Evolutionary conservation across 2,888 invertebrate species (phyloP).

Genomic region (Caenorhabditis auriculariae): DNA sequence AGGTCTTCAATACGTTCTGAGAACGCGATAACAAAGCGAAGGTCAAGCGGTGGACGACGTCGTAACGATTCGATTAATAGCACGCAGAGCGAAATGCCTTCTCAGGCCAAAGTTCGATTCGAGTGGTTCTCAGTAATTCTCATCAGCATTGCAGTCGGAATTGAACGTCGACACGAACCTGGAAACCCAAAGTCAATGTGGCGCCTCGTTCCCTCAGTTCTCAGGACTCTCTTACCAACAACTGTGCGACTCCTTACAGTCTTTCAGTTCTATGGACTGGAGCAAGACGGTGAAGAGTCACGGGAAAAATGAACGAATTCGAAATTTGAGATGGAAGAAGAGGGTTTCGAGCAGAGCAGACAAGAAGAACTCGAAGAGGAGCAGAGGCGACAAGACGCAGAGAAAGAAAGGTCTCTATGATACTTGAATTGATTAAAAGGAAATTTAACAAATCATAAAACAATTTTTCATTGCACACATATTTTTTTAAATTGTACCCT

Average conservation of each 20-base stretch:
- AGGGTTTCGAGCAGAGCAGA: too few species aligned
- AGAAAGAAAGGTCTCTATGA: conserved; percentile 7
- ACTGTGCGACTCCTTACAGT: conserved; percentile 37
- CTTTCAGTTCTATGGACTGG: conserved; percentile 37
- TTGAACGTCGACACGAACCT: conserved; percentile 20
- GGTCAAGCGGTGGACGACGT: conserved; percentile 12
- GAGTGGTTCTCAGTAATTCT: neutral
- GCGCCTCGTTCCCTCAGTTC: conserved; percentile 11
- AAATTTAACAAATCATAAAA: too few species aligned
- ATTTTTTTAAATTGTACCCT: too few species aligned
- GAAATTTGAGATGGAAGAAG: neutral
- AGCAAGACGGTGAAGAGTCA: conserved; percentile 21
- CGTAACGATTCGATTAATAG: conserved; percentile 47
- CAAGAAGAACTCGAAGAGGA: too few species aligned
- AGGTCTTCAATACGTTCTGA: conserved; percentile 41
- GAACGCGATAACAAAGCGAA: conserved; percentile 16
- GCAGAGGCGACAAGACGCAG: conserved; percentile 1
- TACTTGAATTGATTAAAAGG: neutral
- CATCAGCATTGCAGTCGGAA: neutral
- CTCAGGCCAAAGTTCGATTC: neutral
- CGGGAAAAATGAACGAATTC: neutral
- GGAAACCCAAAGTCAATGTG: conserved; percentile 18
- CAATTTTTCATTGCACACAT: too few species aligned
- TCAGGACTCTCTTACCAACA: conserved; percentile 24
- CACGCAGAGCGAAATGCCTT: conserved; percentile 42